A percentile compares a stretch with the other conserved stretches of the same genome.
Evolutionary conservation across 2,888 invertebrate species (phyloP).

Genomic region (Hanleya hanleyi): DNA sequence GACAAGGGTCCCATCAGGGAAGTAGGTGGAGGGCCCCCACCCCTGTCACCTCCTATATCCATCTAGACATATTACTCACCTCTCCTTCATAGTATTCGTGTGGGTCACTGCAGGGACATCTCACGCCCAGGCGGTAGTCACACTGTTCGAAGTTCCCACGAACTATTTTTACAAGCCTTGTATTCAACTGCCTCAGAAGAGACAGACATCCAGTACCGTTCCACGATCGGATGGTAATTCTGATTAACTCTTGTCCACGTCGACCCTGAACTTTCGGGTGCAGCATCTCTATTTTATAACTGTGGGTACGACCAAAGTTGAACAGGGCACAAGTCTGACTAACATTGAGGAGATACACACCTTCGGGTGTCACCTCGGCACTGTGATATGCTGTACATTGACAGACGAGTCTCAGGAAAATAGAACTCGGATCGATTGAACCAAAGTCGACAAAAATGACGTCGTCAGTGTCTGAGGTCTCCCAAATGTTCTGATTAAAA

Average conservation of each 20-base stretch:
- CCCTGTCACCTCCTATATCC: too few species aligned
- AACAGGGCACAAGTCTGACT: slow-evolving; percentile 39
- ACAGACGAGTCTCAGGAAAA: slow-evolving; percentile 40
- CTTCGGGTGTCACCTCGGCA: slow-evolving; percentile 32
- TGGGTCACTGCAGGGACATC: slow-evolving; percentile 37
- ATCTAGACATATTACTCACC: slow-evolving; percentile 13
- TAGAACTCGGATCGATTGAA: slow-evolving; percentile 33
- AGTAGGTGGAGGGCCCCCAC: too few species aligned
- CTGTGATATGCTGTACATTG: slow-evolving; percentile 36
- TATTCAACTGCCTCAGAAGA: slow-evolving; percentile 28
- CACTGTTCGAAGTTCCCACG: slow-evolving; percentile 41
- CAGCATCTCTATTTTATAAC: slow-evolving; percentile 39
- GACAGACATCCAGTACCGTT: slow-evolving; percentile 14
- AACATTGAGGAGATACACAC: slow-evolving; percentile 35
- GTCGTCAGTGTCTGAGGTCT: slow-evolving; percentile 22
- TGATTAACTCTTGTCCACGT: slow-evolving; percentile 27
- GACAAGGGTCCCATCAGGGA: too few species aligned
- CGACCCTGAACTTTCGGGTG: slow-evolving; percentile 15
- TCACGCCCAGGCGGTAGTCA: slow-evolving; percentile 36
- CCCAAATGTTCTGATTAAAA: slow-evolving; percentile 38
- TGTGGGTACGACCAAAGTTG: slow-evolving; percentile 29
- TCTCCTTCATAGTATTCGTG: slow-evolving; percentile 36
- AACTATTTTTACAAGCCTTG: slow-evolving; percentile 35
- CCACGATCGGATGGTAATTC: slow-evolving; percentile 29
- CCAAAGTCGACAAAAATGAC: slow-evolving; percentile 34